Base-by-base conservation (phyloP, 2,113 vertebrate genomes). In the Bucco capensis region DNA sequence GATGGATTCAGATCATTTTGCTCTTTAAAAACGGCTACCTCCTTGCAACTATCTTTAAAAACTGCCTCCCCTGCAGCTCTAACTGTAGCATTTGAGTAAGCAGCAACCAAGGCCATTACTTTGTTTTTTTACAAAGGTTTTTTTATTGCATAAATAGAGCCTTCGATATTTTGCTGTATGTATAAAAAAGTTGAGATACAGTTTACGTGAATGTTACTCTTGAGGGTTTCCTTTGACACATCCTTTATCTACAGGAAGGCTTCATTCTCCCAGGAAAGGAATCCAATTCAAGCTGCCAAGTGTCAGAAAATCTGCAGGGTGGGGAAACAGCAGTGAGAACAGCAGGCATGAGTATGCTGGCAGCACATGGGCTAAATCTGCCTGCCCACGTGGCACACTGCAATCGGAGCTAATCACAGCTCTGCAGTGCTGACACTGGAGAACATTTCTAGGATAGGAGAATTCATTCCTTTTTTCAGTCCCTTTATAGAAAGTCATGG, bases 101-200 rank as follows among this genome's bases (percentile, higher is more conserved):
- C 42, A 88, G 49, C 46, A 62, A 64, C 14, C 75, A 30, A 74
- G 40, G 49, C 19, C 37, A 19, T 24, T 54, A 18, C 5, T 86
- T 11, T 27, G 40, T 51, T 56, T 74, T 10, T 25, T 61, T 71
- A 74, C 53, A 91, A 96, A 94, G 10, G 9, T 17, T 49, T 57
- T 73, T 97, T 96, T 88, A 96, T 92, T 96, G 70, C 81, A 94
- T 49, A 93, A 96, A 92, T 81, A 90, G 57, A 76, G 42, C 70
- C 70, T 93, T 60, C 50, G 60, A n/a, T 37, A 66, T 88, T 84
- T 79, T 44, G 35, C 71, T 78, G 83, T 51, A 22, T 7, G 2
- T 28, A 69, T 4, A 57, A 94, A 79, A n/a, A 91, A 88, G 15
- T 1, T 25, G 58, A 80, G 24, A 85, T 25, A 79, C 27, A 12